Evolutionary conservation across 2,797 vertebrate species (phyloP).

Genomic region (Tokudaia muenninki): DNA sequence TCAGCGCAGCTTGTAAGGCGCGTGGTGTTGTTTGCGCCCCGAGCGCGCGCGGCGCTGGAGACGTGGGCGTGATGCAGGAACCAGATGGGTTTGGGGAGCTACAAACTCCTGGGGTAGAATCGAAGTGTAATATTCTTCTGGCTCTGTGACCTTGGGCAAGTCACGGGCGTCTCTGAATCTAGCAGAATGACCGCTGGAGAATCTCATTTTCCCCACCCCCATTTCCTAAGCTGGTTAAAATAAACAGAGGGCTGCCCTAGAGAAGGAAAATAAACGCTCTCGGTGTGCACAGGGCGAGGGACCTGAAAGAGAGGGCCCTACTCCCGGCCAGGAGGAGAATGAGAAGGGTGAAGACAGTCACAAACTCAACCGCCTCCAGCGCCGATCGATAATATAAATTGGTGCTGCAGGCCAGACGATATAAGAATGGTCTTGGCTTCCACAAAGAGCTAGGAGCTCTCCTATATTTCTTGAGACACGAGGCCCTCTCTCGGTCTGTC

Average conservation of each 20-base stretch:
- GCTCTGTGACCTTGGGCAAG: conserved; percentile 80
- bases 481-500: conserved; percentile 82
- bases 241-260: conserved; percentile 70
- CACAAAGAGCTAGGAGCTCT: conserved; percentile 74
- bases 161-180: conserved; percentile 29
- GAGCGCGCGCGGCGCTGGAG: background rate
- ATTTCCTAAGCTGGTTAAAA: conserved; percentile 70
- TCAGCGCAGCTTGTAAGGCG: conserved; percentile 14
- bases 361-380: conserved; percentile 18
- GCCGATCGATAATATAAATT: conserved; percentile 21
- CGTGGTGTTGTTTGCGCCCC: conserved; percentile 27
- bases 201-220: conserved; percentile 72
- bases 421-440: conserved; percentile 54
- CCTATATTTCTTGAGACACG: conserved; percentile 76
- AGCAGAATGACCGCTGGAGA: conserved; percentile 26
- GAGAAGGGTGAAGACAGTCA: background rate
- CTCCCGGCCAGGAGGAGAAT: background rate
- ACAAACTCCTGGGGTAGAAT: conserved; percentile 14
- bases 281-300: background rate
- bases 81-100: background rate
- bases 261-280: conserved; percentile 57
- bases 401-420: conserved; percentile 46
- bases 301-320: background rate
- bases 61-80: conserved; percentile 50
- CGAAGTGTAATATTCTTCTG: background rate